phyloP scores from a whole-genome alignment of 2,888 invertebrate genomes.

The Pristionchus exspectatus region DNA sequence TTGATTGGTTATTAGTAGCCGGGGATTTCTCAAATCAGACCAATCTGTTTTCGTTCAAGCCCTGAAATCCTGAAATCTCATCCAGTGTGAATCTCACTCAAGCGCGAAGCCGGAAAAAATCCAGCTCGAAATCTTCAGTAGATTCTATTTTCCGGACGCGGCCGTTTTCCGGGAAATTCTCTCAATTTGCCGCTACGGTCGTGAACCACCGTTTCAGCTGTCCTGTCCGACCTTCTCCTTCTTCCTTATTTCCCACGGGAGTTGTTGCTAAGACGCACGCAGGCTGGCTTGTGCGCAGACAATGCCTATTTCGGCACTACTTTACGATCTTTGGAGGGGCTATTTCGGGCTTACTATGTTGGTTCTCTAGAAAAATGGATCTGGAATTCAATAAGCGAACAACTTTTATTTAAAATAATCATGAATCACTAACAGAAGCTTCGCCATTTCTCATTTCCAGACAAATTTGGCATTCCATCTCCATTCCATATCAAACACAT shows the following conservation, averaged over 20 bases:
- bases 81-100: background rate
- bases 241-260: constrained; percentile 11
- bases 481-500: background rate
- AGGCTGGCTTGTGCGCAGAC: background rate
- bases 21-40: background rate
- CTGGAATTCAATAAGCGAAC: background rate
- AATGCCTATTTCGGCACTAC: background rate
- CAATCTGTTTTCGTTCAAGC: background rate
- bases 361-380: too few relatives aligned
- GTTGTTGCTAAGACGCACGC: background rate
- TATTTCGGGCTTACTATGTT: background rate
- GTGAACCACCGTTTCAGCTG: background rate
- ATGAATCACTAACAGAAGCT: too few relatives aligned
- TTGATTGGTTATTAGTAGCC: background rate
- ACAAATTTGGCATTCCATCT: background rate
- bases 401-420: too few relatives aligned
- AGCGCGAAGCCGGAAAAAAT: constrained; percentile 9
- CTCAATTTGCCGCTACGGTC: background rate
- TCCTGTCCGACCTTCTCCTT: background rate
- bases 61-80: background rate
- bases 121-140: background rate
- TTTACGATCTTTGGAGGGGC: background rate
- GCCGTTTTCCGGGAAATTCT: background rate
- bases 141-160: constrained; percentile 8
- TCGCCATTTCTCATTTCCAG: background rate